Evolutionary conservation across 2,797 vertebrate genomes (phyloP).

Genomic region (Malacoctenus gilli): DNA sequence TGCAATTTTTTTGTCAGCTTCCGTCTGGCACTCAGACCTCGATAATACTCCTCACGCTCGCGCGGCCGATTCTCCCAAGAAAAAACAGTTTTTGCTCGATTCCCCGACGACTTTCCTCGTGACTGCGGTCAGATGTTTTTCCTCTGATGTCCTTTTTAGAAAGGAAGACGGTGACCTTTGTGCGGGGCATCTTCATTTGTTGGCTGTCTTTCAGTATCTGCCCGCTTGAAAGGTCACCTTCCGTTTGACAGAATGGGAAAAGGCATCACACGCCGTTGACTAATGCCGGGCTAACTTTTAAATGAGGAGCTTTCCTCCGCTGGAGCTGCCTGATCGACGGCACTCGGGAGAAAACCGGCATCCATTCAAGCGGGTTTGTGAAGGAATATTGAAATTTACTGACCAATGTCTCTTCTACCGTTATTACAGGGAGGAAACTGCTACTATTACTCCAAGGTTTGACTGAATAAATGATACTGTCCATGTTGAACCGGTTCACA

Average conservation of each 20-base stretch:
- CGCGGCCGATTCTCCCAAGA: slow-evolving; percentile 26
- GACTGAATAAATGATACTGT: too few species aligned
- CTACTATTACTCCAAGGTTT: too few species aligned
- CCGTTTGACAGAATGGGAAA: slow-evolving; percentile 59
- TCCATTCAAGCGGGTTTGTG: too few species aligned
- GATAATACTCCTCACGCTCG: slow-evolving; percentile 35
- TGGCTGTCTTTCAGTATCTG: slow-evolving; percentile 72
- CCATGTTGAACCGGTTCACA: too few species aligned
- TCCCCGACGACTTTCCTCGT: slow-evolving; percentile 50
- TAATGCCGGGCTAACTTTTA: slow-evolving; percentile 46
- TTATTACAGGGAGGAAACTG: too few species aligned
- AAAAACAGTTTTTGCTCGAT: slow-evolving; percentile 45
- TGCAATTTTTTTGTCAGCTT: slow-evolving; percentile 31
- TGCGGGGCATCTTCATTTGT: slow-evolving; percentile 78
- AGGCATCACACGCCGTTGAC: slow-evolving; percentile 43
- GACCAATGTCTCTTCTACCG: too few species aligned
- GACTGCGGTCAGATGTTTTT: slow-evolving; percentile 64
- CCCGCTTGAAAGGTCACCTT: slow-evolving; percentile 73
- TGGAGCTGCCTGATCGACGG: too few species aligned
- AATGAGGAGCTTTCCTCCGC: background rate
- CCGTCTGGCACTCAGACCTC: slow-evolving; percentile 39
- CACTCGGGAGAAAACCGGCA: too few species aligned
- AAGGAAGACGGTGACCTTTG: slow-evolving; percentile 79
- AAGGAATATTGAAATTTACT: background rate
- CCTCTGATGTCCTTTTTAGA: slow-evolving; percentile 73